These are phyloP conservation scores for Diarsia brunnea DNA, from an alignment of 2,888 invertebrate genomes.

Conservation along the genomic window DNA sequence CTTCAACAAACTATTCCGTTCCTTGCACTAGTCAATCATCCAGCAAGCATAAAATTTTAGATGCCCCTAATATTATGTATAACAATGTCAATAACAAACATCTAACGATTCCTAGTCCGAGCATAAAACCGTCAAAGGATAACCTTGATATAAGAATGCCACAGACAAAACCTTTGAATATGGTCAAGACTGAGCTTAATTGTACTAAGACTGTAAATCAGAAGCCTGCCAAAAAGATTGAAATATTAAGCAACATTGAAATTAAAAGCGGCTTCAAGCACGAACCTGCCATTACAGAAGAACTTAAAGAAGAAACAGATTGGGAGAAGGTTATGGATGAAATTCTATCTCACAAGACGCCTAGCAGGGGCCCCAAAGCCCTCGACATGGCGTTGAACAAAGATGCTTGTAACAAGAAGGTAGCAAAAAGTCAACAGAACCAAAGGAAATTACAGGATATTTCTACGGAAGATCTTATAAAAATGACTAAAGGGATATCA, in stretches of 20 bases:
- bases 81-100: conserved; percentile 46
- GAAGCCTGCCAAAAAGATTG: conserved; percentile 50
- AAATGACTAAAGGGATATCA: conserved; percentile 13
- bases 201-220: conserved; percentile 35
- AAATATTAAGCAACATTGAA: conserved; percentile 50
- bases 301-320: conserved; percentile 67
- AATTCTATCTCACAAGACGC: conserved; percentile 83
- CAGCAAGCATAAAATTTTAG: conserved; percentile 42
- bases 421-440: conserved; percentile 67
- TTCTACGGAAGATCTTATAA: conserved; percentile 28
- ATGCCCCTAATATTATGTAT: conserved; percentile 21
- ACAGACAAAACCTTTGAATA: conserved; percentile 54
- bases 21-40: conserved; percentile 47
- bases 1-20: conserved; percentile 19
- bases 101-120: conserved; percentile 39
- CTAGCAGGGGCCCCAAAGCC: conserved; percentile 81
- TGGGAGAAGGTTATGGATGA: conserved; percentile 85
- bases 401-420: conserved; percentile 70
- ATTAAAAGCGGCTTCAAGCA: conserved; percentile 38
- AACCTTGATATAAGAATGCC: conserved; percentile 33
- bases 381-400: conserved; percentile 80
- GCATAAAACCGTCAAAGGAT: conserved; percentile 35
- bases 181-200: conserved; percentile 58
- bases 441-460: conserved; percentile 57
- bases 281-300: conserved; percentile 12